Evolutionary conservation across 2,113 vertebrate genomes (phyloP), one percentile per base, ranked within the genome.

Genomic region (Crypturellus undulatus): DNA sequence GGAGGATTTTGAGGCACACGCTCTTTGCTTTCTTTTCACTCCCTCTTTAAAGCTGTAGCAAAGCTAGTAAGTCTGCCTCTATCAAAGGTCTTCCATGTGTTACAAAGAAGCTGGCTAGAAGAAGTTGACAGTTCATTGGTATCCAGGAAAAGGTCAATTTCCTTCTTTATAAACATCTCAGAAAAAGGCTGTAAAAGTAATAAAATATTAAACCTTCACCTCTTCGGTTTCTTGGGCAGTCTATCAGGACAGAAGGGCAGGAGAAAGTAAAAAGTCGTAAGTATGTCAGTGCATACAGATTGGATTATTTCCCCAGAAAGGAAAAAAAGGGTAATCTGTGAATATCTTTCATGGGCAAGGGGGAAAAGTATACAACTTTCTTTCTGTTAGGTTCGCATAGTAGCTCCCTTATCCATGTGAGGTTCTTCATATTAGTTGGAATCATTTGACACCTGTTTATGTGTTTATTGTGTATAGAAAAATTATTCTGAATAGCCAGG

Each of bases 81-180:
- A n/a, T 73, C 45, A 56, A 89, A 77, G n/a, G 45, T 18, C 88
- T 88, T 45, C 60, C 72, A 68, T 19, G 25, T 54, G 10, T 81
- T 78, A 75, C 43, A 51, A 79, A 59, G 40, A 82, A 85, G n/a
- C 47, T 88, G 91, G 42, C 76, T 79, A 86, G 62, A 88, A 58
- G 76, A 83, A 71, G 72, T 15, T 93, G 94, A 65, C 79, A 92
- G 77, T 76, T 93, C 77, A 42, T 71, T 72, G 80, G 49, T 92
- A 91, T 84, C 70, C 91, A 87, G 92, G 92, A 94, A 96, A 24
- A 72, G 63, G 62, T 95, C 0, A 0, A 91, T 95, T 96, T 93
- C 77, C 80, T 89, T 89, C 83, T 84, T 96, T 56, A 65, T 65
- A 91, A 94, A 93, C 62, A 58, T 82, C 79, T 87, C 34, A 69